Percentiles rank a stretch among this genome's conserved stretches.
These are phyloP conservation scores for Colius striatus DNA, from an alignment of 2,113 vertebrate genomes.

Conservation along the genomic window DNA sequence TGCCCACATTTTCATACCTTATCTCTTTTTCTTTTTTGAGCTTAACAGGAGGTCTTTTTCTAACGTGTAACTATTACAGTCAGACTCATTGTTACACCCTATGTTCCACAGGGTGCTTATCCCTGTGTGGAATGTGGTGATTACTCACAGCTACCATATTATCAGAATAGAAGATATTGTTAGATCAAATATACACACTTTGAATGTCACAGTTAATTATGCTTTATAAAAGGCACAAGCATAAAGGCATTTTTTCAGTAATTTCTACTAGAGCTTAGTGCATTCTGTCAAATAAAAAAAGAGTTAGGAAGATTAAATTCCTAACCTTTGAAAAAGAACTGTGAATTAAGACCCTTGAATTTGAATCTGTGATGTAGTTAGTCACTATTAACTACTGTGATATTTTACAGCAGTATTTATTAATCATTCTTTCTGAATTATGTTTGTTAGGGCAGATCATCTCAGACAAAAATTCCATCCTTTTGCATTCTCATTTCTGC, in stretches of 20 bases:
- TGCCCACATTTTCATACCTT: neutral
- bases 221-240: neutral
- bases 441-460: neutral
- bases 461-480: neutral
- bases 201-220: neutral
- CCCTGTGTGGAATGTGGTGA: neutral
- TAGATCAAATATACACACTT: neutral
- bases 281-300: neutral
- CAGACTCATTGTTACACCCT: neutral
- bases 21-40: neutral
- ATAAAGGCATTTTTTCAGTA: conserved; percentile 26
- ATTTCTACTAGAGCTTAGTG: neutral
- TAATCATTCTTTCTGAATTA: neutral
- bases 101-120: conserved; percentile 23
- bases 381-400: neutral
- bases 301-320: neutral
- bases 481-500: neutral
- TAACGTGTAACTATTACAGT: neutral
- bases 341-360: neutral
- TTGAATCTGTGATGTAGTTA: neutral
- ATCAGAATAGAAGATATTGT: neutral
- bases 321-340: neutral
- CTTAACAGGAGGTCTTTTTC: neutral
- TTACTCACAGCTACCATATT: conserved; percentile 22
- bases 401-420: neutral